phyloP scores from a whole-genome alignment of 2,113 vertebrate genomes.

The Cyrtonyx montezumae region DNA sequence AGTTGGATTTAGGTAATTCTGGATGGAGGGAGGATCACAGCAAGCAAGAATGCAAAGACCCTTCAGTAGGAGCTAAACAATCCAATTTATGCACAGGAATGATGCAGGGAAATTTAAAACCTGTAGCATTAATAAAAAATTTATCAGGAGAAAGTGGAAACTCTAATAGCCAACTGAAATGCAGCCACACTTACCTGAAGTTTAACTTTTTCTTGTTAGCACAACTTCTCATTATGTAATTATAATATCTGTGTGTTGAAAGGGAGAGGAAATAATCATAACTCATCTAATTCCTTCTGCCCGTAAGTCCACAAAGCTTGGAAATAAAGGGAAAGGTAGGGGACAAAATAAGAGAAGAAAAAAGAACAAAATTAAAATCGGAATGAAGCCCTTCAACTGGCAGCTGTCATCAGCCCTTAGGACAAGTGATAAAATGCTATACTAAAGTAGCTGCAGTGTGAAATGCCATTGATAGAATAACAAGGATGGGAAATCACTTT shows the following conservation, averaged over 20 bases:
- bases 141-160: neutral
- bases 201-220: neutral
- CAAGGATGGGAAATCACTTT: conserved; percentile 50
- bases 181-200: neutral
- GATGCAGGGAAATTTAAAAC: neutral
- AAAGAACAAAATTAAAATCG: neutral
- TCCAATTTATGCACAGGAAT: conserved; percentile 22
- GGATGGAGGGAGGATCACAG: neutral
- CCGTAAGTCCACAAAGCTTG: neutral
- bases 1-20: conserved; percentile 17
- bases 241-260: neutral
- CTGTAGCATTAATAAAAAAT: neutral
- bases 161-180: conserved; percentile 7
- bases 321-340: neutral
- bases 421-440: conserved; percentile 66
- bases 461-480: conserved; percentile 65
- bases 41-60: neutral
- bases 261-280: neutral
- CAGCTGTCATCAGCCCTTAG: conserved; percentile 56
- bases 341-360: neutral
- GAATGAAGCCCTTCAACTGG: conserved; percentile 30
- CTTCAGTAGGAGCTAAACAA: conserved; percentile 5
- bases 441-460: conserved; percentile 57
- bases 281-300: neutral
- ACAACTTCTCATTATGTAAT: neutral